Conservation (phyloP, 2,797 vertebrate species). For the Platyrinchus mystaceus region DNA sequence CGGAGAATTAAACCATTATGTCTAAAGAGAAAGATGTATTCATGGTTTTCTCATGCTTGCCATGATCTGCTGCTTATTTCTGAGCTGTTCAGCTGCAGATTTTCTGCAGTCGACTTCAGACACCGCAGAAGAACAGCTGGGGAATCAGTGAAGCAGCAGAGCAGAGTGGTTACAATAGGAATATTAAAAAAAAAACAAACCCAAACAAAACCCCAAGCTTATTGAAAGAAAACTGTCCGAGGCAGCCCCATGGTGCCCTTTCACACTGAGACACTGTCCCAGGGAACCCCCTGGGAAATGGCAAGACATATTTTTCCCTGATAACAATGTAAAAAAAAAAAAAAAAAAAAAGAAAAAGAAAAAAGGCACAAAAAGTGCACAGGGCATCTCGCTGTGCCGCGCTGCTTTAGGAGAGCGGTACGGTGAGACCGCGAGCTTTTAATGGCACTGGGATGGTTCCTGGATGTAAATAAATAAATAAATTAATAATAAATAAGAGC, state of each 20-base stretch:
- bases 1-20: background rate
- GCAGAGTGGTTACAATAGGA: slow-evolving; percentile 68
- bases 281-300: slow-evolving; percentile 51
- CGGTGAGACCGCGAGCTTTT: background rate
- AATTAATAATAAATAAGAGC: background rate
- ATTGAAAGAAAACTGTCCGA: slow-evolving; percentile 68
- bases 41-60: slow-evolving; percentile 44
- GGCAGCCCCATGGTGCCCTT: slow-evolving; percentile 65
- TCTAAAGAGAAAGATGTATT: background rate
- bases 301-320: slow-evolving; percentile 54
- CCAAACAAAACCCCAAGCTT: background rate
- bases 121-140: slow-evolving; percentile 59
- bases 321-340: slow-evolving; percentile 21
- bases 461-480: background rate
- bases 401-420: background rate
- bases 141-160: slow-evolving; percentile 72
- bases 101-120: slow-evolving; percentile 53
- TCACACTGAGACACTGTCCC: slow-evolving; percentile 51
- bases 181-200: background rate
- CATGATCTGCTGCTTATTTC: background rate
- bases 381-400: background rate
- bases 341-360: background rate
- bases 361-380: background rate
- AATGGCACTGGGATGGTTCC: rapidly evolving
- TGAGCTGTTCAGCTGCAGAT: slow-evolving; percentile 34